Conservation (phyloP, 2,797 vertebrate species). For the Pantherophis vulpinus region DNA sequence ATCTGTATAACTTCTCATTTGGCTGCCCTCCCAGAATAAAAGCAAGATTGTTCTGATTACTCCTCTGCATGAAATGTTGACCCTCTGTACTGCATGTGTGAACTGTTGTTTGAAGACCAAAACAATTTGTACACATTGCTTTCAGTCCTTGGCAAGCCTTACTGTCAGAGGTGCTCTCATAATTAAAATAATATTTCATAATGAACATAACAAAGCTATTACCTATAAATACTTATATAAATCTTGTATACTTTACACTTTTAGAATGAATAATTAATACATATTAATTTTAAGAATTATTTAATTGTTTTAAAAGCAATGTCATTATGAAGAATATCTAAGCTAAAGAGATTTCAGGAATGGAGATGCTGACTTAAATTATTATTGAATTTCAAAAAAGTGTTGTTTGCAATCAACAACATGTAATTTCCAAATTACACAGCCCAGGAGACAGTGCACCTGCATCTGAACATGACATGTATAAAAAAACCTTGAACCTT, state of each 20-base stretch:
- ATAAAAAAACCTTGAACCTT: background rate
- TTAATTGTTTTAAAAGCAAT: background rate
- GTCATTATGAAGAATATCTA: background rate
- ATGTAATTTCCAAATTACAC: background rate
- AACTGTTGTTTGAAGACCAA: background rate
- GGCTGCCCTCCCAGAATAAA: background rate
- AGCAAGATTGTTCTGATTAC: background rate
- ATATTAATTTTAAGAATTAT: background rate
- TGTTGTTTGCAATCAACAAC: background rate
- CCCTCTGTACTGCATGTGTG: background rate
- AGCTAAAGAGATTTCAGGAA: background rate
- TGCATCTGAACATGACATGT: too few species aligned
- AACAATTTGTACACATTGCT: background rate
- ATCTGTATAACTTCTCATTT: background rate
- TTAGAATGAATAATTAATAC: background rate
- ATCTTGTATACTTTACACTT: background rate
- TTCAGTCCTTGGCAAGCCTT: background rate
- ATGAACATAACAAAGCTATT: constrained; percentile 2
- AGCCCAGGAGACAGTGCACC: background rate
- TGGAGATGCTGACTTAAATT: background rate
- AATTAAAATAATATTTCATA: constrained; percentile 18
- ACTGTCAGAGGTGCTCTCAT: background rate
- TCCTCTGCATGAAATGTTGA: background rate
- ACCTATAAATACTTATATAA: background rate
- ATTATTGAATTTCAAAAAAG: background rate